Conservation (phyloP, 1,140 invertebrate genomes). For the Atta cephalotes region DNA sequence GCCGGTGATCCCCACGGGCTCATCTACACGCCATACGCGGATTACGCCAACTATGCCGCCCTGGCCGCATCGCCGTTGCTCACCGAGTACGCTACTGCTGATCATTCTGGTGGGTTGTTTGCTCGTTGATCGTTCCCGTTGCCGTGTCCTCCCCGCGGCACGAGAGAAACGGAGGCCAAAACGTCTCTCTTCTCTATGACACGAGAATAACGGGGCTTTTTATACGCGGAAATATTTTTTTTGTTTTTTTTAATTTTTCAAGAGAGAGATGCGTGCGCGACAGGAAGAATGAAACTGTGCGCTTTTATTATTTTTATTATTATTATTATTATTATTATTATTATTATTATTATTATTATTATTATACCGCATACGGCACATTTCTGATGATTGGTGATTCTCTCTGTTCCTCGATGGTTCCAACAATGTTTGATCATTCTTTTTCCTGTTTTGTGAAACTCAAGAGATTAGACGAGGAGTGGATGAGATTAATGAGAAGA, state of each 20-base stretch:
- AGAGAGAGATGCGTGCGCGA: constrained; percentile 34
- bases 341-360: constrained; percentile 36
- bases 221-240: not conserved
- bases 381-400: constrained; percentile 32
- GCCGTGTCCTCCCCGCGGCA: not conserved
- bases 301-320: constrained; percentile 43
- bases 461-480: constrained; percentile 12
- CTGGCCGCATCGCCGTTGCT: constrained; percentile 93
- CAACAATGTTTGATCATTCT: not conserved
- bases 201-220: not conserved
- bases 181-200: constrained; percentile 8
- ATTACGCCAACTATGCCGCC: constrained; percentile 95
- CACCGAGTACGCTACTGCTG: constrained; percentile 93
- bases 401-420: not conserved
- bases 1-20: constrained; percentile 88
- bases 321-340: constrained; percentile 36
- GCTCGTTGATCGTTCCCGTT: constrained; percentile 88
- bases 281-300: constrained; percentile 5
- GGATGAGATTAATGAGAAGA: not conserved
- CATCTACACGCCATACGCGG: constrained; percentile 93
- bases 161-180: constrained; percentile 5
- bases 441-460: not conserved
- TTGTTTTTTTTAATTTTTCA: constrained; percentile 3
- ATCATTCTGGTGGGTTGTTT: constrained; percentile 98
- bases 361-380: constrained; percentile 12